Base-by-base conservation (phyloP, 1,140 invertebrate genomes). In the Eumaeus atala region DNA sequence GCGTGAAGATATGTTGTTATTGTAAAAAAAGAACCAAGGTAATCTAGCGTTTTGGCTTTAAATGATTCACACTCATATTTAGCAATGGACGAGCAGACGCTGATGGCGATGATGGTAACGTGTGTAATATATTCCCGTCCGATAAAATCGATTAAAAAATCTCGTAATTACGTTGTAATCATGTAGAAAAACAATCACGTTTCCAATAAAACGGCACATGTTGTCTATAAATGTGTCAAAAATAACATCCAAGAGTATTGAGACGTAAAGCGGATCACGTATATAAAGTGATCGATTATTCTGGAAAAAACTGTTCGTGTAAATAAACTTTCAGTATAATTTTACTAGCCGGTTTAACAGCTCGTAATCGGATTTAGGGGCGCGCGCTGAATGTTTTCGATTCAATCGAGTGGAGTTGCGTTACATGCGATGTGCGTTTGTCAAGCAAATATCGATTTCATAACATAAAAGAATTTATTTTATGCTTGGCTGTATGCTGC, bases 211-310 rank as follows among this genome's bases (percentile, higher is more conserved):
- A 53, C 37, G 18, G 35, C 50, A 44, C 21, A 33, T 28, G 40
- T 44, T 49, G 42, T 56, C 50, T 34, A 61, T 61, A 61, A 56
- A 61, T 38, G 55, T 54, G 59, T 61, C 59, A 61, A 61, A 61
- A 61, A 56, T 34, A 61, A 58, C 48, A 55, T 35, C 11, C 48
- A 11, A 51, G 58, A 66, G 63, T 56, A 56, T n/a, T n/a, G 56
- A 61, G 51, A 61, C 61, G 42, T 50, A 21, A 12, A 61, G n/a
- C n/a, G 51, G 58, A 60, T 48, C 17, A 17, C 28, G 38, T 36
- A 48, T 54, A 57, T 57, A 35, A 56, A 62, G 51, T 57, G 47
- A 56, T 59, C 57, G 57, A 59, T 59, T 59, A 59, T 54, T 54
- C 54, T 56, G 36, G 51, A 56, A 49, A 56, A 61, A 52, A 49